Percentiles rank a stretch among this genome's conserved stretches.
These are phyloP conservation scores for Montipora capricornis DNA, from an alignment of 64 coral and sea anemone genomes.

Conservation along the genomic window DNA sequence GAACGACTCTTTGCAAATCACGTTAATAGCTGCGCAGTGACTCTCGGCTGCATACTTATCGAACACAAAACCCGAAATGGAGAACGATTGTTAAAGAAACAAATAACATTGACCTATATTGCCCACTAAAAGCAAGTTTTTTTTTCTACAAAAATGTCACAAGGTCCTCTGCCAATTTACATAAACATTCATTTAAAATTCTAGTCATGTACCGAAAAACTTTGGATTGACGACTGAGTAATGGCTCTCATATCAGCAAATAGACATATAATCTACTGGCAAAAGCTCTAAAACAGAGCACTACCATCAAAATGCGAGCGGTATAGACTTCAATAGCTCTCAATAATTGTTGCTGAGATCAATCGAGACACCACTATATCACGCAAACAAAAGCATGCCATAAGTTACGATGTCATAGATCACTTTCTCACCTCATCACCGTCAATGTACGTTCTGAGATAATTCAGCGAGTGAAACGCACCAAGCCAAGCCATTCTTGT, in stretches of 20 bases:
- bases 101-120: too few relatives aligned
- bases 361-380: too few relatives aligned
- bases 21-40: too few relatives aligned
- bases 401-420: too few relatives aligned
- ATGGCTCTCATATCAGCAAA: neutral
- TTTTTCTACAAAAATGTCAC: neutral
- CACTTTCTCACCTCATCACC: constrained; percentile 69
- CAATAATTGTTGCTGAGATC: too few relatives aligned
- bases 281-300: neutral
- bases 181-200: neutral
- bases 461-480: constrained; percentile 75
- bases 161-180: neutral
- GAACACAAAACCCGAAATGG: too few relatives aligned
- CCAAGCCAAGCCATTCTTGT: constrained; percentile 76
- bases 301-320: neutral
- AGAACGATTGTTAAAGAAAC: too few relatives aligned
- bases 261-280: neutral
- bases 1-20: neutral
- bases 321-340: too few relatives aligned
- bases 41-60: too few relatives aligned
- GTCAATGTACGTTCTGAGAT: constrained; percentile 72
- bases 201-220: neutral
- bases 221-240: neutral
- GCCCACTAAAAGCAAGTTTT: neutral
- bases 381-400: neutral